A percentile compares a stretch with the other conserved stretches of the same genome.
These are phyloP conservation scores for Pelochelys cantorii DNA, from an alignment of 2,797 vertebrate species.

Conservation along the genomic window DNA sequence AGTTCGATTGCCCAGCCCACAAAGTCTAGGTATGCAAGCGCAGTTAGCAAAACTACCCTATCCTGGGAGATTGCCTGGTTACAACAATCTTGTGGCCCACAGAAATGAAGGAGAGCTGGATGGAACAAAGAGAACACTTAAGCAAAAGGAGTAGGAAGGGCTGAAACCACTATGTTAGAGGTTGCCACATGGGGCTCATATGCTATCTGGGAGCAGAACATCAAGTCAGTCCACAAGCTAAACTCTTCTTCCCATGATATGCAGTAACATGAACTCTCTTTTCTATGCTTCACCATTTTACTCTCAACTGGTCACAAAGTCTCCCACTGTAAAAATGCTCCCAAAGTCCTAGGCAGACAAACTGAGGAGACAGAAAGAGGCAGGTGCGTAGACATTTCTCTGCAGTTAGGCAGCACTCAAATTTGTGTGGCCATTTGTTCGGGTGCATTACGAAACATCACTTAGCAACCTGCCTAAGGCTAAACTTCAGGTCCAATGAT, in stretches of 20 bases:
- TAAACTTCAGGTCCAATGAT: not conserved
- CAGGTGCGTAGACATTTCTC: not conserved
- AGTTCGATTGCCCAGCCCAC: no score
- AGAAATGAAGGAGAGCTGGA: no score
- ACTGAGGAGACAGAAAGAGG: not conserved
- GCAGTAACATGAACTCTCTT: not conserved
- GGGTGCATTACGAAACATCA: not conserved
- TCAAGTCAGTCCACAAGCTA: not conserved
- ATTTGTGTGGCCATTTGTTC: fast-evolving
- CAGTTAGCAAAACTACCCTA: no score
- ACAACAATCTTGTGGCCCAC: no score
- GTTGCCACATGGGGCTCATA: not conserved
- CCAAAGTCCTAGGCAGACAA: not conserved
- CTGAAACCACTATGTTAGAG: not conserved
- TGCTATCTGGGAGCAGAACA: not conserved
- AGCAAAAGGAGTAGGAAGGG: not conserved
- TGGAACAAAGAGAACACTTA: not conserved
- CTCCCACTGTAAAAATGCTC: not conserved
- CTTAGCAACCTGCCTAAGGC: not conserved
- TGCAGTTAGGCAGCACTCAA: not conserved
- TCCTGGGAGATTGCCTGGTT: no score
- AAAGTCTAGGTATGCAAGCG: no score
- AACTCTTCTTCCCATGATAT: not conserved
- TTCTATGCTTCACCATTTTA: not conserved
- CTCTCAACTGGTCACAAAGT: not conserved